Evolutionary conservation across 2,113 vertebrate species (phyloP).

Genomic region (Oncorhynchus masou): DNA sequence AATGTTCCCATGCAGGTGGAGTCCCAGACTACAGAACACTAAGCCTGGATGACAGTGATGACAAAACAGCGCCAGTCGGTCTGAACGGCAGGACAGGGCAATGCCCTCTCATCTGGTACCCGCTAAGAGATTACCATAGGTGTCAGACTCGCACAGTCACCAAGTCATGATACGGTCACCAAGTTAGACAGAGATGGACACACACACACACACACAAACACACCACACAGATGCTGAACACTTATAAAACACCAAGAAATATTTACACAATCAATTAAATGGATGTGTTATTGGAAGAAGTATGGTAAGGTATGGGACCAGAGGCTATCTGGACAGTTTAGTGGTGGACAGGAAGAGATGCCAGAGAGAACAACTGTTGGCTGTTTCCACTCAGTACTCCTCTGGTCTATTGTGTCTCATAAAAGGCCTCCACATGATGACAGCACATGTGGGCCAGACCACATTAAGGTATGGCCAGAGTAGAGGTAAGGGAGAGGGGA

Average conservation of each 20-base stretch:
- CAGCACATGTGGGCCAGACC: not conserved
- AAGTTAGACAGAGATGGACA: not conserved
- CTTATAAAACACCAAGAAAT: no score
- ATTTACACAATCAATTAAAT: no score
- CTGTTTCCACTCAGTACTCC: not conserved
- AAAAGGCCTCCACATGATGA: conserved; percentile 17
- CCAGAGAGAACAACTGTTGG: conserved; percentile 19
- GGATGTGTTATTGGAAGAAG: not conserved
- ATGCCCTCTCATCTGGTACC: conserved; percentile 44
- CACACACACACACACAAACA: not conserved
- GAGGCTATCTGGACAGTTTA: not conserved
- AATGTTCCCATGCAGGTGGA: conserved; percentile 11
- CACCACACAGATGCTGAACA: not conserved
- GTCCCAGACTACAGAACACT: conserved; percentile 41
- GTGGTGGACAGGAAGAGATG: not conserved
- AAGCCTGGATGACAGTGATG: conserved; percentile 40
- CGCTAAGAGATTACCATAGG: conserved; percentile 51
- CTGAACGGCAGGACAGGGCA: conserved; percentile 41
- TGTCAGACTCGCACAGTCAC: conserved; percentile 48
- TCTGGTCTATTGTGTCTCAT: conserved; percentile 2
- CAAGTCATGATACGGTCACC: conserved; percentile 2
- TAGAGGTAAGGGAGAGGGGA: not conserved
- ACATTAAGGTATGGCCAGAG: not conserved
- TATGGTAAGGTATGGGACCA: not conserved
- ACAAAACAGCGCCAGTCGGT: conserved; percentile 58